Percentiles rank a stretch among this genome's conserved stretches.
phyloP scores from a whole-genome alignment of 2,888 invertebrate species.

The Leptarthrus brevirostris region DNA sequence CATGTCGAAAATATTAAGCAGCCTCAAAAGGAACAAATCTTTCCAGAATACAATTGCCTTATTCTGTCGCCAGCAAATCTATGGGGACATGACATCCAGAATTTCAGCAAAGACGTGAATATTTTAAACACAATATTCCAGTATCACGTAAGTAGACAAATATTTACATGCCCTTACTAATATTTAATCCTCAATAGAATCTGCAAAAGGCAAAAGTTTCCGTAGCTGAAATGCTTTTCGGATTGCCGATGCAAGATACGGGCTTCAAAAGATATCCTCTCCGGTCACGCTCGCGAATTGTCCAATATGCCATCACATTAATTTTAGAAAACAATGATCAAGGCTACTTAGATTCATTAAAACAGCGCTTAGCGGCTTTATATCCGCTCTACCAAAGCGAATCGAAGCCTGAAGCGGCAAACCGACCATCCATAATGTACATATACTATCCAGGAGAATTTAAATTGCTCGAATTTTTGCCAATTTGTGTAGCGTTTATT shows the following conservation, averaged over 20 bases:
- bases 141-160: conserved; percentile 76
- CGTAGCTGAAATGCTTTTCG: conserved; percentile 90
- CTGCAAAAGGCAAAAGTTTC: conserved; percentile 87
- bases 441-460: conserved; percentile 92
- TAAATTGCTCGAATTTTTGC: conserved; percentile 85
- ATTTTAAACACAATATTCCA: conserved; percentile 85
- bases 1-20: conserved; percentile 85
- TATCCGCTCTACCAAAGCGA: conserved; percentile 78
- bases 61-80: conserved; percentile 93
- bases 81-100: conserved; percentile 87
- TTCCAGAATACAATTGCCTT: conserved; percentile 93
- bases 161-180: neutral
- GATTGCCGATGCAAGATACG: conserved; percentile 89
- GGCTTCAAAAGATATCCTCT: conserved; percentile 91
- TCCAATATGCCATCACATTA: conserved; percentile 91
- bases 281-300: conserved; percentile 82
- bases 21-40: conserved; percentile 72
- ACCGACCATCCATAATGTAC: conserved; percentile 68
- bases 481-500: conserved; percentile 84
- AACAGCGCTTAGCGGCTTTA: conserved; percentile 74
- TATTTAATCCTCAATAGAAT: conserved; percentile 69
- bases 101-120: conserved; percentile 82
- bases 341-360: conserved; percentile 81
- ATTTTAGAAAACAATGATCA: conserved; percentile 84
- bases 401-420: conserved; percentile 60